Evolutionary conservation across 1,140 invertebrate genomes (phyloP).

Genomic region (Phenacoccus solenopsis): DNA sequence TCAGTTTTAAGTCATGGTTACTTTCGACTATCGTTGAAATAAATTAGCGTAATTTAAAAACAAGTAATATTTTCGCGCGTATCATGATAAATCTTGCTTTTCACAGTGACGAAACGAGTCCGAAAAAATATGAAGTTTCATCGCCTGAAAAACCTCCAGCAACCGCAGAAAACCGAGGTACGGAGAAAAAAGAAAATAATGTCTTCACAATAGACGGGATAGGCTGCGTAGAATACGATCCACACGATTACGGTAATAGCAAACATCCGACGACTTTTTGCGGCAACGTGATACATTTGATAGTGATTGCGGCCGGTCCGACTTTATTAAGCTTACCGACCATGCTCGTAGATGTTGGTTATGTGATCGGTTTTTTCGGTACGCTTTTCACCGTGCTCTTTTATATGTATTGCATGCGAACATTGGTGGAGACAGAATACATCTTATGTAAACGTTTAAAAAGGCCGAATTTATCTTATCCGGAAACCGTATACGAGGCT

Average conservation of each 20-base stretch:
- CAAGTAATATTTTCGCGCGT: too few species aligned
- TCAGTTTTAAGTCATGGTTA: too few species aligned
- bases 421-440: constrained; percentile 32
- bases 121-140: background rate
- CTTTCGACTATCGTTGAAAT: too few species aligned
- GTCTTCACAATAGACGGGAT: background rate
- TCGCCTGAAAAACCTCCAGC: background rate
- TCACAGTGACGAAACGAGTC: background rate
- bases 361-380: constrained; percentile 36
- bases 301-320: constrained; percentile 42
- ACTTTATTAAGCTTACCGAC: constrained; percentile 45
- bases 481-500: constrained; percentile 5
- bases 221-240: background rate
- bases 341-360: constrained; percentile 43
- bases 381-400: constrained; percentile 35
- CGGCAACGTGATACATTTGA: constrained; percentile 36
- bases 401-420: constrained; percentile 37
- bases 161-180: background rate
- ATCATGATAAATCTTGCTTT: background rate
- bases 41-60: too few species aligned
- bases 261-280: constrained; percentile 31
- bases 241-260: background rate
- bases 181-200: too few species aligned
- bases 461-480: constrained; percentile 13
- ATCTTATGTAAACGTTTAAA: constrained; percentile 13